These are phyloP conservation scores for Eulimnadia texana DNA, from an alignment of 1,140 invertebrate species.

Conservation along the genomic window DNA sequence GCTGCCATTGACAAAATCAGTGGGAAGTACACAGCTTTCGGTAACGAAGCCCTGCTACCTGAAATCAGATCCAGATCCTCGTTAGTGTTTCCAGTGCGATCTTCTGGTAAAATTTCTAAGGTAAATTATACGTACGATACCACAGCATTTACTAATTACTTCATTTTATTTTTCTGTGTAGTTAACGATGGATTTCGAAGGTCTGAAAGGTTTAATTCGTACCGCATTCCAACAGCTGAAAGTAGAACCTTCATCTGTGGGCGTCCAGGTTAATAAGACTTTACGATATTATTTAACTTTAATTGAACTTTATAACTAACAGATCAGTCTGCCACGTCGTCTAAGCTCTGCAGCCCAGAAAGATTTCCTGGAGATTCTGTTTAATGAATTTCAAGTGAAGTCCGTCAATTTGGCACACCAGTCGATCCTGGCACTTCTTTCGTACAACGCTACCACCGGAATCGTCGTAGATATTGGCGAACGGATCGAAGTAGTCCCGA, in stretches of 20 bases:
- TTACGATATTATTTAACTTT: not conserved
- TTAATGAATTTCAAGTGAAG: slow-evolving; percentile 27
- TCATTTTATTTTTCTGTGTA: slow-evolving; percentile 18
- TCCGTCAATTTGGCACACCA: slow-evolving; percentile 39
- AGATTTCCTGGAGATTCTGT: slow-evolving; percentile 30
- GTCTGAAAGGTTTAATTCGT: slow-evolving; percentile 31
- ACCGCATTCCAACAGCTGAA: slow-evolving; percentile 35
- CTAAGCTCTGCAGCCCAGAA: slow-evolving; percentile 31
- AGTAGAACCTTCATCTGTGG: slow-evolving; percentile 30
- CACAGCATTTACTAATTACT: not conserved
- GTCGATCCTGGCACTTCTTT: slow-evolving; percentile 41
- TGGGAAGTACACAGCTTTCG: slow-evolving; percentile 30
- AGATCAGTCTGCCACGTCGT: slow-evolving; percentile 34
- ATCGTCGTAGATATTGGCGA: slow-evolving; percentile 49
- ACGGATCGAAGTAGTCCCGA: slow-evolving; percentile 42
- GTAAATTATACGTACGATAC: slow-evolving; percentile 23
- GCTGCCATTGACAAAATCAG: slow-evolving; percentile 33
- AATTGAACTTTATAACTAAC: slow-evolving; percentile 11
- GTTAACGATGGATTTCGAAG: slow-evolving; percentile 30
- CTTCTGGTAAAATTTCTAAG: slow-evolving; percentile 38
- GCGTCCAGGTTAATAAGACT: slow-evolving; percentile 20
- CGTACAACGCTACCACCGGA: slow-evolving; percentile 45
- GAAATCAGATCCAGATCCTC: slow-evolving; percentile 29
- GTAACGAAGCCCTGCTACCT: slow-evolving; percentile 37
- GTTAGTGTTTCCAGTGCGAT: slow-evolving; percentile 32